Conservation (phyloP, 2,797 vertebrate genomes). For the Etheostoma perlongum region DNA sequence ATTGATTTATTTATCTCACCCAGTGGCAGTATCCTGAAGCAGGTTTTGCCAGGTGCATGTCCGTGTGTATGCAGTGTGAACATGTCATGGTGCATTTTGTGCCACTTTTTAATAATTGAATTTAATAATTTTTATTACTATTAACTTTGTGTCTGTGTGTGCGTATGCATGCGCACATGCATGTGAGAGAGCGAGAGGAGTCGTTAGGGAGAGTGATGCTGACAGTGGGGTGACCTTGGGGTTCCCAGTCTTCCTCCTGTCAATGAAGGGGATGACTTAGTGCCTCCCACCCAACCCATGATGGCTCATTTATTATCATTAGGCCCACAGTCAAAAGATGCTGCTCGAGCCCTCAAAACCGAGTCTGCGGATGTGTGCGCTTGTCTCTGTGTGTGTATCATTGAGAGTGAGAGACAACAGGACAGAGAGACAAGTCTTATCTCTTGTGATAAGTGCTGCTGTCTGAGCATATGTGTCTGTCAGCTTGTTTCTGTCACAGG, state of each 20-base stretch:
- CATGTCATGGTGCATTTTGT: constrained; percentile 7
- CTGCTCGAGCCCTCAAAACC: constrained; percentile 76
- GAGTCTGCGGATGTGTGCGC: constrained; percentile 50
- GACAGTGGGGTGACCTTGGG: constrained; percentile 85
- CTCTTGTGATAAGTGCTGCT: constrained; percentile 44
- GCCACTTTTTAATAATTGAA: not conserved
- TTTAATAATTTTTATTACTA: too few species aligned
- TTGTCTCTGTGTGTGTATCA: constrained; percentile 15
- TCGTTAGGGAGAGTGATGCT: constrained; percentile 86
- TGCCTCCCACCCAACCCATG: constrained; percentile 85
- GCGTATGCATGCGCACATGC: constrained; percentile 9
- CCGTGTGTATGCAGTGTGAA: constrained; percentile 1
- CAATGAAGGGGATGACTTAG: constrained; percentile 87
- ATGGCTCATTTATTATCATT: constrained; percentile 90
- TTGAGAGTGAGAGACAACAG: constrained; percentile 51
- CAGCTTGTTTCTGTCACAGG: constrained; percentile 64
- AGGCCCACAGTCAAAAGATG: constrained; percentile 84
- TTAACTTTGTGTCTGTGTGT: not conserved
- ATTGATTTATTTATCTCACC: not conserved
- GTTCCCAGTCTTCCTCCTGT: constrained; percentile 80
- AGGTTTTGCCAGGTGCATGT: not conserved
- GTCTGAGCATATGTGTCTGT: constrained; percentile 69
- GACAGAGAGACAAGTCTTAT: constrained; percentile 49
- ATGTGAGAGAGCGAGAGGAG: constrained; percentile 52
- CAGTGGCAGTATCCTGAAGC: not conserved